Conservation (phyloP, 2,797 vertebrate species). For the Centroberyx gerrardi region DNA sequence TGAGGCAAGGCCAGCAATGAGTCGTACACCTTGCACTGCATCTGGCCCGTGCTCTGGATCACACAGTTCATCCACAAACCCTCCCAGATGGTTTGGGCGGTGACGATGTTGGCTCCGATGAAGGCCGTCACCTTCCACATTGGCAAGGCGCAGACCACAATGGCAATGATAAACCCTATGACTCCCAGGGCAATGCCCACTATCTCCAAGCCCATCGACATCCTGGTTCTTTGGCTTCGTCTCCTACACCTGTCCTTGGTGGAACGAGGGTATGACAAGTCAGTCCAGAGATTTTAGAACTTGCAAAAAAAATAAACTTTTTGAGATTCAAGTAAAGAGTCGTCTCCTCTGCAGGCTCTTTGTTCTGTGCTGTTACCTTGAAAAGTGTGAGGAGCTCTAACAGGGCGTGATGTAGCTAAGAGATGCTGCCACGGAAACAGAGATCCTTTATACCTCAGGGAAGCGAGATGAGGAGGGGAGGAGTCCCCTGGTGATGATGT, state of each 20-base stretch:
- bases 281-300: not conserved
- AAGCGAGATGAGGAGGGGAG: constrained; percentile 66
- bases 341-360: constrained; percentile 10
- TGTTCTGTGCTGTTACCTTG: constrained; percentile 20
- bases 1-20: constrained; percentile 89
- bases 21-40: constrained; percentile 94
- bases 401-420: constrained; percentile 52
- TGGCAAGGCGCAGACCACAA: constrained; percentile 90
- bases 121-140: constrained; percentile 95
- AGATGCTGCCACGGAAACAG: constrained; percentile 73
- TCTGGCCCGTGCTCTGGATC: constrained; percentile 92
- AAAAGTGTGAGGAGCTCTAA: constrained; percentile 47
- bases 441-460: constrained; percentile 80
- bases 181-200: constrained; percentile 89
- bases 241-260: constrained; percentile 6
- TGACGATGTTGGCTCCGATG: constrained; percentile 94
- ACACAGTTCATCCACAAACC: constrained; percentile 95
- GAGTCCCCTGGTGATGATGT: constrained; percentile 75
- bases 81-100: constrained; percentile 90
- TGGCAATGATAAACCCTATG: constrained; percentile 90
- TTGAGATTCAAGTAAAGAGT: not conserved
- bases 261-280: not conserved
- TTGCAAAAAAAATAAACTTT: constrained; percentile 10
- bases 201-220: constrained; percentile 97
- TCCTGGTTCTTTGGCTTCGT: constrained; percentile 61